Evolutionary conservation across 2,797 vertebrate genomes (phyloP).

Genomic region (Botia almorhae): DNA sequence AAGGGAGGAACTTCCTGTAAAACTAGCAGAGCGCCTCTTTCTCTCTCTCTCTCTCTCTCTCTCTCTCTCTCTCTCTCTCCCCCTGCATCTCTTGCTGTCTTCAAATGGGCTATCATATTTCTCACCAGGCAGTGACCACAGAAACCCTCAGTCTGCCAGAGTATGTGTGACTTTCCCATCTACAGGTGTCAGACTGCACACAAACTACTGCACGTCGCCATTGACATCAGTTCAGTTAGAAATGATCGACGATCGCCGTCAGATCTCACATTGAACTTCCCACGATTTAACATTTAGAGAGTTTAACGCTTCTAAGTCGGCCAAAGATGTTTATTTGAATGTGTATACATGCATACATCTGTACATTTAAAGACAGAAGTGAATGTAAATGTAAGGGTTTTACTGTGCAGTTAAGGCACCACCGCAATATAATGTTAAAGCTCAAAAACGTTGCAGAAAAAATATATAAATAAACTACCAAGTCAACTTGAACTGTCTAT

Average conservation of each 20-base stretch:
- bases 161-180: slow-evolving; percentile 29
- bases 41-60: slow-evolving; percentile 19
- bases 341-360: too few relatives aligned
- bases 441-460: too few relatives aligned
- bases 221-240: not conserved
- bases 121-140: slow-evolving; percentile 43
- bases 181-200: slow-evolving; percentile 72
- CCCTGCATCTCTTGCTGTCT: slow-evolving; percentile 1
- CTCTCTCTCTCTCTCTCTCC: slow-evolving; percentile 14
- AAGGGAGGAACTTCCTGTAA: slow-evolving; percentile 72
- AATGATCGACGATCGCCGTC: not conserved
- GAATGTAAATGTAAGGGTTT: too few relatives aligned
- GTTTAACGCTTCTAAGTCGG: too few relatives aligned
- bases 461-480: too few relatives aligned
- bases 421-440: too few relatives aligned
- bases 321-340: too few relatives aligned
- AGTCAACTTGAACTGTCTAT: too few relatives aligned
- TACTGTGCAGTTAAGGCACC: too few relatives aligned
- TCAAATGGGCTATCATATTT: slow-evolving; percentile 26
- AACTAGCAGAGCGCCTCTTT: slow-evolving; percentile 51
- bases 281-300: too few relatives aligned
- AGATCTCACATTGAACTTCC: not conserved
- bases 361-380: too few relatives aligned
- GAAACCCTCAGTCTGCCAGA: slow-evolving; percentile 45
- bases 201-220: not conserved